Evolutionary conservation across 2,888 invertebrate genomes (phyloP).

Genomic region (Byasa hedistus): DNA sequence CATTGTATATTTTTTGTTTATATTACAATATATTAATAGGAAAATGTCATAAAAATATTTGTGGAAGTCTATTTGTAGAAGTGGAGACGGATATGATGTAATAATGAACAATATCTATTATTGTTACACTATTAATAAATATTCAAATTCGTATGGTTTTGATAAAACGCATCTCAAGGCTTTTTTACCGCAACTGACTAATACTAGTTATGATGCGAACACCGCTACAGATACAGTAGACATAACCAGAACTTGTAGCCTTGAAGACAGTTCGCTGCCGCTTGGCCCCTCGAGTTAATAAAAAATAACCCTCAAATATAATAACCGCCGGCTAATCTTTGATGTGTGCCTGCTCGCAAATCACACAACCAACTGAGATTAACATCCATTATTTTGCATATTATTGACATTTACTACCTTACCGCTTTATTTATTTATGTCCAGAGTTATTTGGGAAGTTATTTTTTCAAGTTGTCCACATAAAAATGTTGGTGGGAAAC

Average conservation of each 20-base stretch:
- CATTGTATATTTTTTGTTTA: background rate
- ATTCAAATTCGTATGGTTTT: too few relatives aligned
- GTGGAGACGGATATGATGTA: too few relatives aligned
- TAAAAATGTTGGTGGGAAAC: constrained; percentile 75
- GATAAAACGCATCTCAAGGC: too few relatives aligned
- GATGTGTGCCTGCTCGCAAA: constrained; percentile 69
- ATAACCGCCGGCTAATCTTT: constrained; percentile 69
- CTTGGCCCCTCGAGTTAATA: constrained; percentile 20
- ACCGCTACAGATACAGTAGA: constrained; percentile 9
- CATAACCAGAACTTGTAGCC: constrained; percentile 29
- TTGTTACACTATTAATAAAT: too few relatives aligned
- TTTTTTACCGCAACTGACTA: too few relatives aligned
- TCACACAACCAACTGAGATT: constrained; percentile 71
- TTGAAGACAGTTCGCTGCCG: constrained; percentile 30
- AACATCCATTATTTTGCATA: constrained; percentile 79
- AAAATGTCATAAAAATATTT: background rate
- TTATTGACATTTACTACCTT: constrained; percentile 79
- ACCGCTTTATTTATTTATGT: constrained; percentile 72
- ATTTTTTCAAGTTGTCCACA: constrained; percentile 71
- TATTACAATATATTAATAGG: background rate
- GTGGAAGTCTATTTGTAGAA: too few relatives aligned
- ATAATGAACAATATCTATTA: too few relatives aligned
- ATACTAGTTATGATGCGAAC: background rate
- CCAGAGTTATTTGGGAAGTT: constrained; percentile 75
- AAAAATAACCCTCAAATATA: constrained; percentile 41